Evolutionary conservation across 1,140 invertebrate species (phyloP), one percentile per base, ranked within the genome.

Genomic region (Diorhabda elongata): DNA sequence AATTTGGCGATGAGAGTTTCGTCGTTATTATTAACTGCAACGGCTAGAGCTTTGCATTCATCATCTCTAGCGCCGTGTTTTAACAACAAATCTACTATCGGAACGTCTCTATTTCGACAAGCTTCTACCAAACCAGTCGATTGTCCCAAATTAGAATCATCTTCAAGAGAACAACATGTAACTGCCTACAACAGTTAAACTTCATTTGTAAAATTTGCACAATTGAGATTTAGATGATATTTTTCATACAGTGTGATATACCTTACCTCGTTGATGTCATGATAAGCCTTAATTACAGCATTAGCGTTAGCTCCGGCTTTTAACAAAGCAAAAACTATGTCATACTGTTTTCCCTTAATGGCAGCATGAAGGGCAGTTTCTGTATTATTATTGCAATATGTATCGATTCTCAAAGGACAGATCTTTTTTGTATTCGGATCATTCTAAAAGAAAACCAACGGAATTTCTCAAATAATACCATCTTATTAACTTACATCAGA

Each of bases 1-100:
- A 95, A 79, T 73, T 91, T 91, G 0, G 91, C 89, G 0, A 90
- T 88, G 0, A 93, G 84, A 4, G 88, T 83, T 71, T 91, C 88
- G 76, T 96, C 90, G 9, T 87, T 86, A 74, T 88, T 87, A 58
- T 85, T 81, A 5, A 89, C 87, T 3, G 90, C 90, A 64, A 92
- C 87, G 62, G 86, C 80, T 47, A 98, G 82, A 7, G 95, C 95
- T 71, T 89, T 87, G 67, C 92, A 92, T 57, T 95, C 90, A 61
- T 94, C 90, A 83, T 98, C 97, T 8, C 89, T 84, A 3, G 96
- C 95, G 11, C 94, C 93, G 76, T 91, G 84, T 72, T 90, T 89
- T 5, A 98, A 80, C n/a, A 98, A 79, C 45, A 95, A 80, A 74
- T 85, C 85, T 58, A 92, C 79, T 77, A 90, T 85, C 42, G 87